Evolutionary conservation across 1,140 invertebrate species (phyloP).

Genomic region (Dufourea novaeangliae): DNA sequence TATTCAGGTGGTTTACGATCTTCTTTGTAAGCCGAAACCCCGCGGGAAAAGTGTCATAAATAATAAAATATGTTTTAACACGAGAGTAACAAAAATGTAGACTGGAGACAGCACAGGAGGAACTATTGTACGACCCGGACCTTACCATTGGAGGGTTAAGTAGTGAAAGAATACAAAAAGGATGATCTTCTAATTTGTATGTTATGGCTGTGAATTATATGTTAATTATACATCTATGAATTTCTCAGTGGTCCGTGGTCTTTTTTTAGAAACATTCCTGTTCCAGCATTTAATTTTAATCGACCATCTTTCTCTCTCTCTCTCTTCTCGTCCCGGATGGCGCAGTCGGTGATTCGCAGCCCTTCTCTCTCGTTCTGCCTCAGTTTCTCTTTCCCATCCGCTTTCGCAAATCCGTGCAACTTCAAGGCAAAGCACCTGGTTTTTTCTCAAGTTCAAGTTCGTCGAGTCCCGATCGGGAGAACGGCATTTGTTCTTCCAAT

Average conservation of each 20-base stretch:
- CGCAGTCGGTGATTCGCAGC: neutral
- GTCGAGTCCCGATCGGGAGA: conserved; percentile 42
- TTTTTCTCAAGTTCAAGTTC: conserved; percentile 72
- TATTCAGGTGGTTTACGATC: too few relatives aligned
- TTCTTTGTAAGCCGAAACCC: too few relatives aligned
- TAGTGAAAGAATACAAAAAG: too few relatives aligned
- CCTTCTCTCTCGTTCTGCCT: neutral
- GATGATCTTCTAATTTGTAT: too few relatives aligned
- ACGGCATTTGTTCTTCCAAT: conserved; percentile 27
- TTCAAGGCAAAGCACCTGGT: conserved; percentile 51
- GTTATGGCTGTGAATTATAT: too few relatives aligned
- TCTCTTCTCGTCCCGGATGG: neutral
- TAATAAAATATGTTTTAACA: too few relatives aligned
- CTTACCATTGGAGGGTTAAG: too few relatives aligned
- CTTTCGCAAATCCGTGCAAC: conserved; percentile 29
- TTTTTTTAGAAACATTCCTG: neutral
- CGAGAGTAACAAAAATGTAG: too few relatives aligned
- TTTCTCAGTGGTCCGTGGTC: neutral
- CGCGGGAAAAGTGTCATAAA: too few relatives aligned
- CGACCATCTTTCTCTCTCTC: neutral
- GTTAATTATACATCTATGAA: too few relatives aligned
- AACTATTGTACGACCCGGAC: too few relatives aligned
- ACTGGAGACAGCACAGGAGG: too few relatives aligned
- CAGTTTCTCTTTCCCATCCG: conserved; percentile 27
- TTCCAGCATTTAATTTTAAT: conserved; percentile 2